Evolutionary conservation across 2,113 vertebrate species (phyloP).

Genomic region (Capreolus pygargus): DNA sequence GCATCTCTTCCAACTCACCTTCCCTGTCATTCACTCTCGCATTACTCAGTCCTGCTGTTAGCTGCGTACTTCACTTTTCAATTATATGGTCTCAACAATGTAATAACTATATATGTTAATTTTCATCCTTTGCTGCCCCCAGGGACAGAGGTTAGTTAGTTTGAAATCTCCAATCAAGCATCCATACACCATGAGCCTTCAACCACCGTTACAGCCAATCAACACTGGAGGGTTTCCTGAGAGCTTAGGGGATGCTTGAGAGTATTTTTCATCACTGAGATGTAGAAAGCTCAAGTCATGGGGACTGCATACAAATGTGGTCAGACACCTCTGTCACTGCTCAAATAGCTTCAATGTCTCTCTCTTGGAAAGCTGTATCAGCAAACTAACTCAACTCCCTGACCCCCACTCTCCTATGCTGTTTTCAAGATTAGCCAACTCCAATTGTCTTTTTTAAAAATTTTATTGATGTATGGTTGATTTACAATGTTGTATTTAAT

Average conservation of each 20-base stretch:
- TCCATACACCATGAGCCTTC: not conserved
- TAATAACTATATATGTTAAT: not conserved
- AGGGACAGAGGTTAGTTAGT: not conserved
- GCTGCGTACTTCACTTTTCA: not conserved
- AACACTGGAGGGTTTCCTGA: not conserved
- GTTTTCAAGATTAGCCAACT: not conserved
- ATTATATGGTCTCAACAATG: not conserved
- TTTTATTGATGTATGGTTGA: not conserved
- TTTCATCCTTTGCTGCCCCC: not conserved
- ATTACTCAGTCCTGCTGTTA: not conserved
- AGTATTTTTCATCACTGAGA: not conserved
- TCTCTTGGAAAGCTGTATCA: not conserved
- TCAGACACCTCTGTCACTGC: not conserved
- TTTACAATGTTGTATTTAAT: not conserved
- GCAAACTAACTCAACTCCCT: not conserved
- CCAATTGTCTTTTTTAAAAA: not conserved
- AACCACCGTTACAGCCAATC: not conserved
- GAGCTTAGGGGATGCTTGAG: not conserved
- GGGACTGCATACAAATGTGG: not conserved
- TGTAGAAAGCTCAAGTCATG: not conserved
- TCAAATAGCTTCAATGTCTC: not conserved
- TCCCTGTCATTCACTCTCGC: not conserved
- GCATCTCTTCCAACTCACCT: not conserved
- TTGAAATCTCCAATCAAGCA: constrained; percentile 38
- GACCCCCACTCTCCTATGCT: not conserved